phyloP scores from a whole-genome alignment of 2,797 vertebrate genomes.

The Psittacula echo region DNA sequence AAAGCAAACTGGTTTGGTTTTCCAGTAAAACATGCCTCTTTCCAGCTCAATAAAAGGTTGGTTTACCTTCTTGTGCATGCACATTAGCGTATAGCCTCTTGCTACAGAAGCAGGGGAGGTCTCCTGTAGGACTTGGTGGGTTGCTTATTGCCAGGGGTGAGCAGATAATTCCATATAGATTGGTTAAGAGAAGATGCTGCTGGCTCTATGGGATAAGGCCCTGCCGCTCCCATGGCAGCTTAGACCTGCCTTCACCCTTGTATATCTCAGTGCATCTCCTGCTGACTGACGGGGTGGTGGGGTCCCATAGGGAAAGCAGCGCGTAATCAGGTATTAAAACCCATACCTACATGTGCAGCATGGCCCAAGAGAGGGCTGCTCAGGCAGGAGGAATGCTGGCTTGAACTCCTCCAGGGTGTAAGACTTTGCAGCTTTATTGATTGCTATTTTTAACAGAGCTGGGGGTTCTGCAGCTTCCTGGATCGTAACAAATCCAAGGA shows the following conservation, averaged over 20 bases:
- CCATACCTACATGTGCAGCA: fast-evolving
- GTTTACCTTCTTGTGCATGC: background rate
- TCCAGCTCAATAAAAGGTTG: background rate
- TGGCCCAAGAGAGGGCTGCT: background rate
- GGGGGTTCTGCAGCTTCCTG: background rate
- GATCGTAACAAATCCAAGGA: background rate
- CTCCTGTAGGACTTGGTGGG: background rate
- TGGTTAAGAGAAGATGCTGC: background rate
- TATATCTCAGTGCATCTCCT: fast-evolving
- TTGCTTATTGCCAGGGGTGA: background rate
- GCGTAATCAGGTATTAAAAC: background rate
- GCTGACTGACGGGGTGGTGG: fast-evolving
- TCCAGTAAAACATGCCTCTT: background rate
- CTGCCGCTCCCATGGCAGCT: background rate
- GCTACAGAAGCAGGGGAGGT: background rate
- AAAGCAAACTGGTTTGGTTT: constrained; percentile 27
- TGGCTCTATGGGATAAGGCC: background rate
- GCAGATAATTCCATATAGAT: background rate
- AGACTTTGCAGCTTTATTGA: background rate
- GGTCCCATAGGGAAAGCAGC: background rate
- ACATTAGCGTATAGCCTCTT: background rate
- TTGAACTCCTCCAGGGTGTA: background rate
- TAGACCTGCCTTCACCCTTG: background rate
- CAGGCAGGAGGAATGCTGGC: background rate
- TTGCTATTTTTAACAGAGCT: background rate